Evolutionary conservation across 53 echinoderm and acorn worm species (phyloP), one percentile per base, ranked within the genome.

Genomic region (Luidia sarsii): DNA sequence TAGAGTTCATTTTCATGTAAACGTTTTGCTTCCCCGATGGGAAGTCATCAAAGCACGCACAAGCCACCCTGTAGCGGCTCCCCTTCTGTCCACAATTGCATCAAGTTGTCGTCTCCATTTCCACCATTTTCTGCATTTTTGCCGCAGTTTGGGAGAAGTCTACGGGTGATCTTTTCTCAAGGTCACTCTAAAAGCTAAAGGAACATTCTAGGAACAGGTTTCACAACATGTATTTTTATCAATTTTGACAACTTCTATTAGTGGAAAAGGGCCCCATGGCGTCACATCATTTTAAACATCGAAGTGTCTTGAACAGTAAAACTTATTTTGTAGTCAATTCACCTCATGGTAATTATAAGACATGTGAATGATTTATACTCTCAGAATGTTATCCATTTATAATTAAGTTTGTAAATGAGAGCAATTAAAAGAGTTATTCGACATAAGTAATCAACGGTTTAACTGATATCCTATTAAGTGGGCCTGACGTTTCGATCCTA

Each of bases 91-190:
- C 33, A 43, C 70, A 50, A 70, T 77, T 60, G 77, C 75, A 59
- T 35, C 21, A 61, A 77, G 60, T 60, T 77, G 61, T 61, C 77
- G 45, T 77, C 45, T 57, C 68, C 59, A 59, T 39, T 45, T 60
- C 54, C 10, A 54, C 39, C 8, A 24, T 37, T 13, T 14, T 72
- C 37, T 16, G 53, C 53, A 53, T 32, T 10, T 45, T 33, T 77
- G 36, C 46, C n/a, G 19, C 30, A 22, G 57, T 57, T 55, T 13
- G 43, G 35, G 23, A 16, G 30, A 36, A 75, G 23, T 60, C 77
- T 31, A 38, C 46, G 61, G 77, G 77, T 20, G 61, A 61, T 60
- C 43, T 25, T 13, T 30, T 39, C 39, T 57, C 77, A 77, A 77
- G 77, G 77, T 77, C 77, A 59, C 30, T 21, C 55, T 28, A 27